phyloP scores from a whole-genome alignment of 2,888 invertebrate genomes.

The Hemaris fuciformis region DNA sequence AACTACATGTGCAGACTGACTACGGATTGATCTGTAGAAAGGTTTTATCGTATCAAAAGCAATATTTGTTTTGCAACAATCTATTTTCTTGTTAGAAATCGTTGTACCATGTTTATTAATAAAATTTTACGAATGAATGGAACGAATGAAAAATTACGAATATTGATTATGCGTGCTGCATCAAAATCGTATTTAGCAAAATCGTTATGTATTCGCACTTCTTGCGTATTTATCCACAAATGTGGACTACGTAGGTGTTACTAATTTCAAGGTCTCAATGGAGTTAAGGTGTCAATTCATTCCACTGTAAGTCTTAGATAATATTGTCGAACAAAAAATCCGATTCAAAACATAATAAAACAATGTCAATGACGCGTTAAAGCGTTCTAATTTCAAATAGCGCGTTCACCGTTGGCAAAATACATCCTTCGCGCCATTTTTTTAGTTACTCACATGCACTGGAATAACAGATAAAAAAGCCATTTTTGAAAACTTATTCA shows the following conservation, averaged over 20 bases:
- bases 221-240: not conserved
- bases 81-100: too few relatives aligned
- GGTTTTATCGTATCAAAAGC: too few relatives aligned
- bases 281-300: not conserved
- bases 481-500: too few relatives aligned
- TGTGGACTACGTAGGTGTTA: not conserved
- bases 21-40: too few relatives aligned
- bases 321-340: not conserved
- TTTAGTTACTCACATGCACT: too few relatives aligned
- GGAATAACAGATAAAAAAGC: too few relatives aligned
- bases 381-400: too few relatives aligned
- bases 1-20: not conserved
- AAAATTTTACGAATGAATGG: too few relatives aligned
- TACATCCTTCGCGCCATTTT: too few relatives aligned
- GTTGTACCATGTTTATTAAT: too few relatives aligned
- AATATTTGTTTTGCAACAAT: too few relatives aligned
- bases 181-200: not conserved
- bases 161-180: not conserved
- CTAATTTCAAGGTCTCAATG: not conserved
- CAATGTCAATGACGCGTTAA: not conserved
- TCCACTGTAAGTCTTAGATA: not conserved
- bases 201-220: not conserved
- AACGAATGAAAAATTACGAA: not conserved
- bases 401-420: too few relatives aligned
- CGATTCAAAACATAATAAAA: not conserved